A percentile compares a stretch with the other conserved stretches of the same genome.
phyloP scores from a whole-genome alignment of 2,113 vertebrate genomes.

The Pontoporia blainvillei region DNA sequence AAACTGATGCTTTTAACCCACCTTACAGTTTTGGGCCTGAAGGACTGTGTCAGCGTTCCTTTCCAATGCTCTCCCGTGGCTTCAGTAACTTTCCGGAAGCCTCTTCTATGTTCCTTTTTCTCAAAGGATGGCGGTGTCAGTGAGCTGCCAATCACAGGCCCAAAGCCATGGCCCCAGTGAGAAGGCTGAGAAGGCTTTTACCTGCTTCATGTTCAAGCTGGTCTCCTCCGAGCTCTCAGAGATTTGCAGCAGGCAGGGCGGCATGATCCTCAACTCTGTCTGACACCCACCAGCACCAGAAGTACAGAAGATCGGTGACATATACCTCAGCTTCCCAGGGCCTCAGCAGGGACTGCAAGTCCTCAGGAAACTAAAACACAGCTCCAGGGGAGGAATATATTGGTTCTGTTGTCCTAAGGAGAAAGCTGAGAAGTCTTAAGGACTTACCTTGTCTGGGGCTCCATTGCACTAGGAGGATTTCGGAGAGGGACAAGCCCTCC shows the following conservation, averaged over 20 bases:
- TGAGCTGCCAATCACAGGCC: background rate
- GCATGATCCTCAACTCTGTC: rapidly evolving
- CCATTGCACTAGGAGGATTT: background rate
- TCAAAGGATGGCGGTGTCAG: background rate
- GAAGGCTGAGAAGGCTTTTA: rapidly evolving
- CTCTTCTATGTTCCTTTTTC: background rate
- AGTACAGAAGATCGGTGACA: background rate
- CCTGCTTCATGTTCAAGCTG: background rate
- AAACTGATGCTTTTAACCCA: background rate
- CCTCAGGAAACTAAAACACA: background rate
- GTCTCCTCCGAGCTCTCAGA: background rate
- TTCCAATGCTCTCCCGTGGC: background rate
- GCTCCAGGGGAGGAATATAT: background rate
- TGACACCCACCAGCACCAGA: too few relatives aligned
- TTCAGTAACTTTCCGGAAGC: background rate
- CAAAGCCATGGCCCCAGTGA: background rate
- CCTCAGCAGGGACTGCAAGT: background rate
- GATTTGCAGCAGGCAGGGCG: too few relatives aligned
- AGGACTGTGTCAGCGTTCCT: background rate
- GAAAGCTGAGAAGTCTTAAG: background rate
- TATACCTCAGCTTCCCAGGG: background rate
- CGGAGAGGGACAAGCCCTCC: background rate
- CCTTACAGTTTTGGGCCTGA: background rate
- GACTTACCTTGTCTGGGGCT: background rate
- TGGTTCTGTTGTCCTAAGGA: background rate